Evolutionary conservation across 2,113 vertebrate genomes (phyloP), one percentile per base, ranked within the genome.

Genomic region (Sitta europaea): DNA sequence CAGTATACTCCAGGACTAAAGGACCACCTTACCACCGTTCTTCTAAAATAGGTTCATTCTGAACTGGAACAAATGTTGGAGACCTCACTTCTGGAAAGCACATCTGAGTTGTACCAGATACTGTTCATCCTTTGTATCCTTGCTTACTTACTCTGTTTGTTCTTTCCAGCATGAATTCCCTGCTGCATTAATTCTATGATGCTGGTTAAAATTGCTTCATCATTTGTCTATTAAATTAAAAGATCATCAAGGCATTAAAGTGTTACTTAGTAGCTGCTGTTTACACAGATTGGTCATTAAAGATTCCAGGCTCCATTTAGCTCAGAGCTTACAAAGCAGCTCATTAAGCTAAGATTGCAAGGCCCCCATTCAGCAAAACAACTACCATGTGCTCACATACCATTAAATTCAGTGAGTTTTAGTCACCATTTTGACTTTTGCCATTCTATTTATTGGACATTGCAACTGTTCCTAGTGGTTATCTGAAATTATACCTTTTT

Each of bases 211-310:
- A 89, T 81, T 92, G 74, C 70, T 36, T 88, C 81, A 47, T 89
- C 82, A 71, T 94, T 92, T 94, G 72, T 89, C 74, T 93, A 67
- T 84, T 94, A 95, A 97, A 95, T 95, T 93, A 96, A 96, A 94
- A 89, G 92, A 95, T 94, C 92, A 92, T 79, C 75, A 68, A 90
- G 84, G 85, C 91, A 87, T 96, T 92, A 94, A 94, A 92, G 92
- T 65, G 77, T 87, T 93, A 86, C 87, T 97, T 91, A 91, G 61
- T 95, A 80, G 80, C 75, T 84, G 81, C 83, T 94, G 92, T 97
- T 97, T 96, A 94, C 88, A 90, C 75, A 91, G 76, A 78, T 93
- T 94, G 63, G 91, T 94, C 92, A 92, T 94, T 97, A 96, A 94
- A 96, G 72, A 88, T 80, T 92, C 89, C 82, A 90, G 90, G 86